These are phyloP conservation scores for Amblyornis subalaris DNA, from an alignment of 2,113 vertebrate species.

Conservation along the genomic window DNA sequence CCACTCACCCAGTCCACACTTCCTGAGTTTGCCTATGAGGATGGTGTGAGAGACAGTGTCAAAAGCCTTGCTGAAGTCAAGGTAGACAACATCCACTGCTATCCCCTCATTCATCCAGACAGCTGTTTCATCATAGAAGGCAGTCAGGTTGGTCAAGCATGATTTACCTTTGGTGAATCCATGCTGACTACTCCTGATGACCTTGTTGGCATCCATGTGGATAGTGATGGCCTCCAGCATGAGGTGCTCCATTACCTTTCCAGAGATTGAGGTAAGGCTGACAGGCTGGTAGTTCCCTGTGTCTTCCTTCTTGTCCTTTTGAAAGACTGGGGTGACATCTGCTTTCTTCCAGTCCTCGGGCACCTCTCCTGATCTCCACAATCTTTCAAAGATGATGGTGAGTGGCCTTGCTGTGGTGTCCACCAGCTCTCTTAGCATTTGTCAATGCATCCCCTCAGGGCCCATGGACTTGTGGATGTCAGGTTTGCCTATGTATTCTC, in stretches of 20 bases:
- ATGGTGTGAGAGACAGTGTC: background rate
- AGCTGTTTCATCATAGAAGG: background rate
- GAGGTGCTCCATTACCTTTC: background rate
- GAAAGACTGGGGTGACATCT: background rate
- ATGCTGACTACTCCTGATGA: background rate
- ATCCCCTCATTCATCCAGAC: background rate
- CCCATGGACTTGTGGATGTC: background rate
- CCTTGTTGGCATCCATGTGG: background rate
- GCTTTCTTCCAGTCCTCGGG: background rate
- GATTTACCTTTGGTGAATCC: background rate
- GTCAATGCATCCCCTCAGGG: background rate
- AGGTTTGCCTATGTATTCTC: background rate
- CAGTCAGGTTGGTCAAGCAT: background rate
- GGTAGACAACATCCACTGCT: background rate
- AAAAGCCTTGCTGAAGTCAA: background rate
- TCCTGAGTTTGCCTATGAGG: background rate
- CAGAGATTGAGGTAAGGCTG: background rate
- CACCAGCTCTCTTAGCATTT: background rate
- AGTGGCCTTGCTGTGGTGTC: background rate
- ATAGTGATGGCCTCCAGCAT: background rate
- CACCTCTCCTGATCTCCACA: too few relatives aligned
- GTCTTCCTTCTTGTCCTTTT: background rate
- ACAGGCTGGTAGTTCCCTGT: accelerated
- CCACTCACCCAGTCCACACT: background rate
- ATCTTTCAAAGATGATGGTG: background rate